Base-by-base conservation (phyloP, 2,888 invertebrate genomes). In the Buathra laborator region DNA sequence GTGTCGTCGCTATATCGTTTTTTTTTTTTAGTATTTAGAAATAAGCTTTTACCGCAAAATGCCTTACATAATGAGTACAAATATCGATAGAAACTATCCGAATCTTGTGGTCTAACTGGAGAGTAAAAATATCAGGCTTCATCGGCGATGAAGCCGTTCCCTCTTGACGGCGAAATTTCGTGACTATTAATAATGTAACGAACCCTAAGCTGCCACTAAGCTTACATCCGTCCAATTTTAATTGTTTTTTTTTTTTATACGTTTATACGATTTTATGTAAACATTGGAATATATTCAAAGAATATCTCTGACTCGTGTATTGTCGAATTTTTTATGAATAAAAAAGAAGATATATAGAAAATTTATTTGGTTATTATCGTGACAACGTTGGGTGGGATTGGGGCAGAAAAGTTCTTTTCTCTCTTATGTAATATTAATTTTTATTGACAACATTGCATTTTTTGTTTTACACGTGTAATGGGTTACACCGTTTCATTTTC, bases 401-500 rank as follows among this genome's bases (percentile, higher is more conserved):
- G 37, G 37, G 37, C 37, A 37, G 37, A 37, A 37, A 9, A 0
- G 6, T 7, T 2, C 3, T 5, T 6, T 37, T 37, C 24, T 29
- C 74, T 90, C 86, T 87, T 89, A 90, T 87, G 87, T 90, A 89
- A 91, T 92, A 91, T 92, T 90, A 87, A 90, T 90, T 93, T 93
- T 93, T 93, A 93, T 93, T 93, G 93, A 93, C 93, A 93, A 93
- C 93, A 93, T 93, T 92, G 92, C 91, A 92, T 93, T 93, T 92
- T 91, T 71, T 68, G 83, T 76, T 46, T 93, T 93, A 93, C 92
- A 93, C 91, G 91, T 92, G 91, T 91, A 91, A 91, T 90, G 89
- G 87, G 78, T 80, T 92, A 92, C 91, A 93, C 92, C 85, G 37
- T 37, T 37, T 37, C 37, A 37, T 87, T 91, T 88, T 87, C 89